These are phyloP conservation scores for Hemistola chrysoprasaria DNA, from an alignment of 2,888 invertebrate genomes.

Conservation along the genomic window DNA sequence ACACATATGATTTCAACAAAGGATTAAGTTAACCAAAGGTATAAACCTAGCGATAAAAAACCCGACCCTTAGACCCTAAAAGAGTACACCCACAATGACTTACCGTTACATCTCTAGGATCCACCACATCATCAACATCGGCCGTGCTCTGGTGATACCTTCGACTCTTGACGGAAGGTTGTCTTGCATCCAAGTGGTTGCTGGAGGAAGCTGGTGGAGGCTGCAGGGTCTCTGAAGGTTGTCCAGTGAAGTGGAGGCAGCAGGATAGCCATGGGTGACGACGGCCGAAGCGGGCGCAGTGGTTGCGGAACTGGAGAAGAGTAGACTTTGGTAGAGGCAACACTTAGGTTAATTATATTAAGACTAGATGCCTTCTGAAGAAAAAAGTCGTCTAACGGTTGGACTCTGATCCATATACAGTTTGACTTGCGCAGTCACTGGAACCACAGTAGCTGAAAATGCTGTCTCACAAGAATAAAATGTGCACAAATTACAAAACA, in stretches of 20 bases:
- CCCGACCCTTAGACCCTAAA: too few species aligned
- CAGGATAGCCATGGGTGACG: constrained; percentile 74
- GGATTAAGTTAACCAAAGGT: too few species aligned
- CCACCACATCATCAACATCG: constrained; percentile 61
- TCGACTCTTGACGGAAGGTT: constrained; percentile 63
- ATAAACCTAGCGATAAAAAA: too few species aligned
- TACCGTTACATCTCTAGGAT: constrained; percentile 72
- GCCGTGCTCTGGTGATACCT: constrained; percentile 64
- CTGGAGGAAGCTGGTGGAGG: constrained; percentile 53
- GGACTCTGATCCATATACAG: too few species aligned
- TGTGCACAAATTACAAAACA: too few species aligned
- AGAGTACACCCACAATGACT: constrained; percentile 23
- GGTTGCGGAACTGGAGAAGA: constrained; percentile 67
- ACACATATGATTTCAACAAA: too few species aligned
- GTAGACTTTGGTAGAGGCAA: not conserved
- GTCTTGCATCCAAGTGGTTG: constrained; percentile 63
- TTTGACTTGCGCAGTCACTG: too few species aligned
- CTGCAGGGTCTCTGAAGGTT: constrained; percentile 44
- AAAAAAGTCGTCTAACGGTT: too few species aligned
- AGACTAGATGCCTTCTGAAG: too few species aligned
- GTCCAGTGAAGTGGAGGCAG: constrained; percentile 59
- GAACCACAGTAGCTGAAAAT: too few species aligned
- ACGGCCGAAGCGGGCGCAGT: constrained; percentile 64
- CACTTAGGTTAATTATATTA: too few species aligned
- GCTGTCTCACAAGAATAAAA: too few species aligned